Percentiles rank a stretch among this genome's conserved stretches.
phyloP scores from a whole-genome alignment of 2,113 vertebrate genomes.

The Semnornis frantzii region DNA sequence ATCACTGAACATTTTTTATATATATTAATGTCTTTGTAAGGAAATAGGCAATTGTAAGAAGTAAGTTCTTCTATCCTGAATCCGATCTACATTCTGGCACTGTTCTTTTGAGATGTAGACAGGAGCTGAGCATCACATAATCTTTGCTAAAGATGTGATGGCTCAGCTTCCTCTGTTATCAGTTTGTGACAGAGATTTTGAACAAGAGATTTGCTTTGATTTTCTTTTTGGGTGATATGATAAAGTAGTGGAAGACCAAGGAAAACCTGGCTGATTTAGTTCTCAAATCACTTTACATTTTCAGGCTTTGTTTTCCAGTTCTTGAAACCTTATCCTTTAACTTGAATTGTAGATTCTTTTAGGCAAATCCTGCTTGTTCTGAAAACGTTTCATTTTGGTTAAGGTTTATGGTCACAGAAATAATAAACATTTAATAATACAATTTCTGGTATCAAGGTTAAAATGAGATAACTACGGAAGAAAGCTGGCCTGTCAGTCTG shows the following conservation, averaged over 20 bases:
- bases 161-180: background rate
- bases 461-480: background rate
- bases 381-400: background rate
- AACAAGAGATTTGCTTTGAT: background rate
- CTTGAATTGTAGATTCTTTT: background rate
- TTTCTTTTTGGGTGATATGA: background rate
- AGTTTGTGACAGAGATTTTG: background rate
- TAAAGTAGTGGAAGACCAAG: background rate
- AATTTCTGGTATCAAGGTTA: background rate
- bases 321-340: background rate
- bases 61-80: too few relatives aligned
- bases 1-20: accelerated
- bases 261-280: background rate
- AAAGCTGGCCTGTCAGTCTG: background rate
- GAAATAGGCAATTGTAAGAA: background rate
- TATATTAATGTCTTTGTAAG: accelerated
- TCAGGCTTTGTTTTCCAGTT: background rate
- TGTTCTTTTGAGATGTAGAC: background rate
- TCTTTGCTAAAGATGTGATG: background rate
- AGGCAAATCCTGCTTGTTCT: background rate
- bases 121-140: accelerated
- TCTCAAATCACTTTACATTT: background rate
- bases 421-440: background rate
- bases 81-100: too few relatives aligned
- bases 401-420: background rate